phyloP scores from a whole-genome alignment of 2,888 invertebrate genomes.

The Spialia ferax region DNA sequence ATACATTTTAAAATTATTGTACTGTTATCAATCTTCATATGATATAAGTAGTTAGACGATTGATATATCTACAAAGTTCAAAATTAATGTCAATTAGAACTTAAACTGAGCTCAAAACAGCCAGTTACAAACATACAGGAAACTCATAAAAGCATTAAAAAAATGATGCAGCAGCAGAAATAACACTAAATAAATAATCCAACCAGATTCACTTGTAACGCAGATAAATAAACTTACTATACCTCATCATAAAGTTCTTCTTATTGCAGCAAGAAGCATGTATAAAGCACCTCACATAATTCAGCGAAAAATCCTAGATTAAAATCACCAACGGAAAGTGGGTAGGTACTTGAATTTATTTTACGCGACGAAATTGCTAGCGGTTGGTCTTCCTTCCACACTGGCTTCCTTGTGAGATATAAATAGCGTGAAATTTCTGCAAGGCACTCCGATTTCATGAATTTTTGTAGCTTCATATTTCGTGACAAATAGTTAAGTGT shows the following conservation, averaged over 20 bases:
- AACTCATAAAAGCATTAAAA: no score
- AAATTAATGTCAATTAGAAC: no score
- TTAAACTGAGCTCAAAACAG: no score
- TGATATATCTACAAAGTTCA: no score
- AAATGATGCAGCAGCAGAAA: no score
- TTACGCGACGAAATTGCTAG: constrained; percentile 54
- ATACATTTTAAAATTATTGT: no score
- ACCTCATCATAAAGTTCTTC: constrained; percentile 23
- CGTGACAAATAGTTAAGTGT: constrained; percentile 57
- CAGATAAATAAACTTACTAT: constrained; percentile 8
- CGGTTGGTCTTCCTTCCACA: constrained; percentile 55
- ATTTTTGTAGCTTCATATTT: constrained; percentile 61
- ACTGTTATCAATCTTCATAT: no score
- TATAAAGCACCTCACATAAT: constrained; percentile 60
- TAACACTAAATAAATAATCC: neutral
- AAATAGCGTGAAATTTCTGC: constrained; percentile 58
- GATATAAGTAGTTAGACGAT: no score
- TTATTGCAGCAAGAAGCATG: constrained; percentile 41
- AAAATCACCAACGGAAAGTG: constrained; percentile 52
- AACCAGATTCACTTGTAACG: neutral
- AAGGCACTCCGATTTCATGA: constrained; percentile 58
- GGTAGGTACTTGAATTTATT: constrained; percentile 54
- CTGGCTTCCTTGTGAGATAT: constrained; percentile 53
- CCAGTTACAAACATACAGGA: no score
- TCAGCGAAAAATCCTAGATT: constrained; percentile 57